A percentile compares a stretch with the other conserved stretches of the same genome.
Evolutionary conservation across 1,140 invertebrate species (phyloP).

Genomic region (Lasaia peninsularis): DNA sequence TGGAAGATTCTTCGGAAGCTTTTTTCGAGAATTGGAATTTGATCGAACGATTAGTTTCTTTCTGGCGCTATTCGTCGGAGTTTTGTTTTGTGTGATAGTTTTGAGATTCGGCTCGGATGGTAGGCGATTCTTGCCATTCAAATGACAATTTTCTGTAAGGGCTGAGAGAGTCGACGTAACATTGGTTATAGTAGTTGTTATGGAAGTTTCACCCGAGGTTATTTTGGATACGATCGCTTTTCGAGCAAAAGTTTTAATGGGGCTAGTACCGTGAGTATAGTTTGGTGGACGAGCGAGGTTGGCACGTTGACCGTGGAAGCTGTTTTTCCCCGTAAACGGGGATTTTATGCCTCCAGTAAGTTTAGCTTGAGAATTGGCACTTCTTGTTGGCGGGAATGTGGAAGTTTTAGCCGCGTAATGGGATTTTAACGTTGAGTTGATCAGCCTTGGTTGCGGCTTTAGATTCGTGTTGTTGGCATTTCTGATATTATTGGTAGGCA

Average conservation of each 20-base stretch:
- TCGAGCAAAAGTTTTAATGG: conserved; percentile 56
- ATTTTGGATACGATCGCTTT: conserved; percentile 55
- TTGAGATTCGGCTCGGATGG: conserved; percentile 66
- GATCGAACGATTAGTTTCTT: conserved; percentile 68
- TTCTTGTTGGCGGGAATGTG: conserved; percentile 68
- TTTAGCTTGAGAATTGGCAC: conserved; percentile 61
- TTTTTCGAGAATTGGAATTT: conserved; percentile 63
- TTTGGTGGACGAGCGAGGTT: conserved; percentile 54
- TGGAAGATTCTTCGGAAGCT: conserved; percentile 51
- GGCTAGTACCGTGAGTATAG: conserved; percentile 54
- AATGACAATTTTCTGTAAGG: conserved; percentile 66
- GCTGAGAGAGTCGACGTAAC: conserved; percentile 68
- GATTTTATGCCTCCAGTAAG: conserved; percentile 43
- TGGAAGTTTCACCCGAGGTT: conserved; percentile 39
- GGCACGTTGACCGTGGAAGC: conserved; percentile 65
- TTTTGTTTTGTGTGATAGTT: conserved; percentile 44
- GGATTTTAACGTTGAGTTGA: conserved; percentile 53
- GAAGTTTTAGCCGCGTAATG: conserved; percentile 66
- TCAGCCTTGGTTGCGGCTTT: conserved; percentile 51
- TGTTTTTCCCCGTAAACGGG: conserved; percentile 57
- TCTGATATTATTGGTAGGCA: conserved; percentile 64
- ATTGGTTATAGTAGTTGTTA: conserved; percentile 45
- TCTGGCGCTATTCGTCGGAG: conserved; percentile 37
- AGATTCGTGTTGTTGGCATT: conserved; percentile 65
- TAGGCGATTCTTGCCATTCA: conserved; percentile 62